Evolutionary conservation across 2,113 vertebrate species (phyloP).

Genomic region (Oncorhynchus tshawytscha): DNA sequence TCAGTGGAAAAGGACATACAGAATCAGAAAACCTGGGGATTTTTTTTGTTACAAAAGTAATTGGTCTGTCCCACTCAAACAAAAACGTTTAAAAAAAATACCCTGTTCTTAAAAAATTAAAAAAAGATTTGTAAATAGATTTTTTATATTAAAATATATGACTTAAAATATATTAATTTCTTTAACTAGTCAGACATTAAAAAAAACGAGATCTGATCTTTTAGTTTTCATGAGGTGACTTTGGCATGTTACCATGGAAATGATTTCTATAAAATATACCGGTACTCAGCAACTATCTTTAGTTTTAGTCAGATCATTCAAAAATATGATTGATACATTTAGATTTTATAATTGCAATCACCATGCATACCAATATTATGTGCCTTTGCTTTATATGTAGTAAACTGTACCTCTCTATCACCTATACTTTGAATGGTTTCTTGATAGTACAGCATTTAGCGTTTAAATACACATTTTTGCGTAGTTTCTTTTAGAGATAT

Average conservation of each 20-base stretch:
- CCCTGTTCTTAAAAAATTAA: conserved; percentile 68
- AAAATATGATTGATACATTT: conserved; percentile 48
- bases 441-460: conserved; percentile 45
- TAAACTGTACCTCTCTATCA: conserved; percentile 46
- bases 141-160: conserved; percentile 63
- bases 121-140: conserved; percentile 71
- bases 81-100: conserved; percentile 64
- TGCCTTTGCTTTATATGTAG: conserved; percentile 11
- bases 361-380: neutral
- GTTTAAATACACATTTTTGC: conserved; percentile 44
- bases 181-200: conserved; percentile 65
- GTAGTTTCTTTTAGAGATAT: conserved; percentile 27
- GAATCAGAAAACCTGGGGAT: conserved; percentile 32
- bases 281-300: conserved; percentile 3
- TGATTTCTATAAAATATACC: conserved; percentile 50
- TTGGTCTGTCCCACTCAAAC: conserved; percentile 50
- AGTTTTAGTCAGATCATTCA: conserved; percentile 34
- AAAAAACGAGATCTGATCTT: conserved; percentile 65
- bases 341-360: conserved; percentile 18
- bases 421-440: conserved; percentile 35
- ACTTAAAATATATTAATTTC: conserved; percentile 80
- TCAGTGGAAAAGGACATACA: conserved; percentile 39
- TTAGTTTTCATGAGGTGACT: conserved; percentile 66
- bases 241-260: conserved; percentile 70
- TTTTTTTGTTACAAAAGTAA: conserved; percentile 54